Percentiles rank a stretch among this genome's conserved stretches.
phyloP scores from a whole-genome alignment of 1,140 invertebrate species.

The Aphelinus atriplicis region DNA sequence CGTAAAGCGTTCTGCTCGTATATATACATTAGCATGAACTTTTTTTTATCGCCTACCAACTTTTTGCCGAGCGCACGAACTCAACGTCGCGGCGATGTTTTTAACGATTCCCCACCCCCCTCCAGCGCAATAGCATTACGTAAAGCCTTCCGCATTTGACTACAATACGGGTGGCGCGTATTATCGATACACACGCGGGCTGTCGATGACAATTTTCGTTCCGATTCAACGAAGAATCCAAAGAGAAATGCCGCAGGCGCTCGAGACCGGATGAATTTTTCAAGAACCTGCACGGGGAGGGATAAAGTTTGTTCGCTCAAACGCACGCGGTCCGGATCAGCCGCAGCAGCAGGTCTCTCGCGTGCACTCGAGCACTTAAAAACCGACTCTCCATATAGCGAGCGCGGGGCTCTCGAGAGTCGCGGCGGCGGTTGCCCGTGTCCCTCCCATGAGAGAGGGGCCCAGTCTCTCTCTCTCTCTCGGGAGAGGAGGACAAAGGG shows the following conservation, averaged over 20 bases:
- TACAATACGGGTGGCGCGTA: neutral
- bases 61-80: conserved; percentile 13
- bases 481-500: too few species aligned
- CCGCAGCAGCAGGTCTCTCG: too few species aligned
- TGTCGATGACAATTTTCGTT: neutral
- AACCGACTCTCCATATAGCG: too few species aligned
- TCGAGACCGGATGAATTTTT: neutral
- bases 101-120: conserved; percentile 5
- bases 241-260: neutral
- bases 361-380: too few species aligned
- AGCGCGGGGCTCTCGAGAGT: too few species aligned
- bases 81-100: conserved; percentile 7
- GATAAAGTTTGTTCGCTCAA: too few species aligned
- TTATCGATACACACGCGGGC: neutral
- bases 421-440: too few species aligned
- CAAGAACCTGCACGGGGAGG: neutral
- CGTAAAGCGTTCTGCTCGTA: neutral
- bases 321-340: too few species aligned
- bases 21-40: conserved; percentile 15
- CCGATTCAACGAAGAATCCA: conserved; percentile 1
- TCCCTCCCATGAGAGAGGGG: too few species aligned
- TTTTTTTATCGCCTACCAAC: conserved; percentile 12
- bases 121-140: neutral
- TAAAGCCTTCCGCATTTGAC: conserved; percentile 20
- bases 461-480: too few species aligned